These are phyloP conservation scores for Microtus richardsoni DNA, from an alignment of 2,113 vertebrate species.

Conservation along the genomic window DNA sequence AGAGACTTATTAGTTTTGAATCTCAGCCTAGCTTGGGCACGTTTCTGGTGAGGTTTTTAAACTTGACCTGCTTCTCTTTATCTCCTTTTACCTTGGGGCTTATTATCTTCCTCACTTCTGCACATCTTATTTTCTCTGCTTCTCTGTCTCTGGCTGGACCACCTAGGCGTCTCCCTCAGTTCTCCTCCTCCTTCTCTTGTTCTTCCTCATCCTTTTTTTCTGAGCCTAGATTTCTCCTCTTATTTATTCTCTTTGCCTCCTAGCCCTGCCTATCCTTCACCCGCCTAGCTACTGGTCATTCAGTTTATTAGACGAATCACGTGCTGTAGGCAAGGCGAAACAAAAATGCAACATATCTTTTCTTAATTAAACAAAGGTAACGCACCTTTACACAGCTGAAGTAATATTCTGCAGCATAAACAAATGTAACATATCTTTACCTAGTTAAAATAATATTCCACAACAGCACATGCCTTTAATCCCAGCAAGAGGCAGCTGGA, in stretches of 20 bases:
- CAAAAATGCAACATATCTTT: not conserved
- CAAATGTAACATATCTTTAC: not conserved
- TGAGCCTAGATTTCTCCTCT: not conserved
- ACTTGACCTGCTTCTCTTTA: not conserved
- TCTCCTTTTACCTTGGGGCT: not conserved
- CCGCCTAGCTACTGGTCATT: not conserved
- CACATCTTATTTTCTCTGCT: not conserved
- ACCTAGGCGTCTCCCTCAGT: not conserved
- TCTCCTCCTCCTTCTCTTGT: not conserved
- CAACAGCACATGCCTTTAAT: not conserved
- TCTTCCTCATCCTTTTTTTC: not conserved
- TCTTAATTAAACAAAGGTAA: not conserved
- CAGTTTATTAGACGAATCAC: not conserved
- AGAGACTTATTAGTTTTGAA: not conserved
- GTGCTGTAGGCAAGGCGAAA: not conserved
- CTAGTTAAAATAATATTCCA: not conserved
- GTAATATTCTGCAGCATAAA: not conserved
- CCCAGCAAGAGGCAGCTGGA: not conserved
- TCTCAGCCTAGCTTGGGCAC: not conserved
- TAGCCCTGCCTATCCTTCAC: not conserved
- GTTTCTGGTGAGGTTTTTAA: not conserved
- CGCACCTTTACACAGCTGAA: not conserved
- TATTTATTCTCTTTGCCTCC: not conserved
- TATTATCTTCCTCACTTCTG: not conserved
- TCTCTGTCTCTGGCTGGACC: not conserved